phyloP scores from a whole-genome alignment of 2,888 invertebrate species.

The Notodonta ziczac region DNA sequence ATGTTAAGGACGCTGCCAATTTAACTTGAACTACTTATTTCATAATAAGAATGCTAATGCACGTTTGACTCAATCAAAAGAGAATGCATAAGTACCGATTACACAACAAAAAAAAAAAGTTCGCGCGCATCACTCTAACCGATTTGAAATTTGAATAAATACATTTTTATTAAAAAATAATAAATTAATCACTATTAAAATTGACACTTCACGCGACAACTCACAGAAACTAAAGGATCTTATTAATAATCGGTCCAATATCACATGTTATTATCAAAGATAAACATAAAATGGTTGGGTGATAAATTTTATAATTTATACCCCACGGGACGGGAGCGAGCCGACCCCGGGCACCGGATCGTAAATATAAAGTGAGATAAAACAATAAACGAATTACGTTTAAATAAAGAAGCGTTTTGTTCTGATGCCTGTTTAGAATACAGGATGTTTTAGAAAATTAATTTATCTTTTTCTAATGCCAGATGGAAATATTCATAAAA shows the following conservation, averaged over 20 bases:
- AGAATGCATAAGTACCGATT: too few species aligned
- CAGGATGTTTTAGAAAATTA: constrained; percentile 48
- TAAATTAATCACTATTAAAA: constrained; percentile 72
- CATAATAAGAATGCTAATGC: too few species aligned
- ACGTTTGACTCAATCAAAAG: too few species aligned
- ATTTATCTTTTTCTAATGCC: too few species aligned
- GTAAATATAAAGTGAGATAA: constrained; percentile 81
- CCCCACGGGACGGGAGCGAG: constrained; percentile 54
- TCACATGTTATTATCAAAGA: constrained; percentile 74
- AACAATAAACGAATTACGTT: constrained; percentile 84
- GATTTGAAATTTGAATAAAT: not conserved
- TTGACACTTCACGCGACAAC: constrained; percentile 77
- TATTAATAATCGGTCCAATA: constrained; percentile 73
- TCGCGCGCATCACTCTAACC: too few species aligned
- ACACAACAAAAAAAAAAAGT: too few species aligned
- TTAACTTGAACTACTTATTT: too few species aligned
- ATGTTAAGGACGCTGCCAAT: too few species aligned
- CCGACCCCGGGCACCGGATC: constrained; percentile 60
- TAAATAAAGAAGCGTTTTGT: constrained; percentile 83
- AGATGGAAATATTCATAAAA: too few species aligned
- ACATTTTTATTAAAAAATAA: constrained; percentile 47
- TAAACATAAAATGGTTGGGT: constrained; percentile 69
- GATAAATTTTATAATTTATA: constrained; percentile 81
- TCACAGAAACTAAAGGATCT: constrained; percentile 55
- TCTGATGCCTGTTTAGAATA: constrained; percentile 68